Evolutionary conservation across 2,888 invertebrate species (phyloP).

Genomic region (Drosophila melanosoma): DNA sequence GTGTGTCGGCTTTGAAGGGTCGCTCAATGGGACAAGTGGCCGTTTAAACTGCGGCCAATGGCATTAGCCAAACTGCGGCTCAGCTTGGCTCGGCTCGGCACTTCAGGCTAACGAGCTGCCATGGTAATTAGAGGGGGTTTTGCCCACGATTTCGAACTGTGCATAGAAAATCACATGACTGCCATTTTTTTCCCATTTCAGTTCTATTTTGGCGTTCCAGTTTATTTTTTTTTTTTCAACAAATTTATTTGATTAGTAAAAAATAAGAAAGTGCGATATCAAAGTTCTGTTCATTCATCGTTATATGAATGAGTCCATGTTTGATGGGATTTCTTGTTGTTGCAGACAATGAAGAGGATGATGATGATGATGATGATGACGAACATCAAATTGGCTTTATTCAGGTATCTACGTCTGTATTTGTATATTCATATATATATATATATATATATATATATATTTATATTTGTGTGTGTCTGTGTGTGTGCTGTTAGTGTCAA

Average conservation of each 20-base stretch:
- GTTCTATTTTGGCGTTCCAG: background rate
- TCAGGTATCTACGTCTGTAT: constrained; percentile 37
- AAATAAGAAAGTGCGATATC: constrained; percentile 43
- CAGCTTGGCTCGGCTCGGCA: constrained; percentile 25
- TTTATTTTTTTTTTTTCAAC: constrained; percentile 7
- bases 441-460: constrained; percentile 1
- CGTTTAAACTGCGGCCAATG: constrained; percentile 67
- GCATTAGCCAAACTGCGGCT: constrained; percentile 51
- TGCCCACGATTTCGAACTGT: constrained; percentile 15
- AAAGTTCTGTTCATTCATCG: constrained; percentile 60
- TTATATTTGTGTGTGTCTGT: constrained; percentile 16
- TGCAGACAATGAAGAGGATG: constrained; percentile 20
- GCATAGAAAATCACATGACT: constrained; percentile 49
- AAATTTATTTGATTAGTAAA: constrained; percentile 48
- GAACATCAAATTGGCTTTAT: constrained; percentile 50
- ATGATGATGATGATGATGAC: constrained; percentile 10
- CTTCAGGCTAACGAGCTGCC: constrained; percentile 74
- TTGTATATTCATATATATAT: constrained; percentile 5
- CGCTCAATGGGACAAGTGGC: constrained; percentile 28
- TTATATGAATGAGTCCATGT: constrained; percentile 63
- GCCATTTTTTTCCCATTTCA: constrained; percentile 14
- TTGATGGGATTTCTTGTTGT: constrained; percentile 41
- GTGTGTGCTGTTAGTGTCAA: constrained; percentile 56
- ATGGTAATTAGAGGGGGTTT: constrained; percentile 67
- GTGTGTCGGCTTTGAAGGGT: constrained; percentile 45